These are phyloP conservation scores for Pangasius sanitwongsei DNA, from an alignment of 2,797 vertebrate genomes.

Conservation along the genomic window DNA sequence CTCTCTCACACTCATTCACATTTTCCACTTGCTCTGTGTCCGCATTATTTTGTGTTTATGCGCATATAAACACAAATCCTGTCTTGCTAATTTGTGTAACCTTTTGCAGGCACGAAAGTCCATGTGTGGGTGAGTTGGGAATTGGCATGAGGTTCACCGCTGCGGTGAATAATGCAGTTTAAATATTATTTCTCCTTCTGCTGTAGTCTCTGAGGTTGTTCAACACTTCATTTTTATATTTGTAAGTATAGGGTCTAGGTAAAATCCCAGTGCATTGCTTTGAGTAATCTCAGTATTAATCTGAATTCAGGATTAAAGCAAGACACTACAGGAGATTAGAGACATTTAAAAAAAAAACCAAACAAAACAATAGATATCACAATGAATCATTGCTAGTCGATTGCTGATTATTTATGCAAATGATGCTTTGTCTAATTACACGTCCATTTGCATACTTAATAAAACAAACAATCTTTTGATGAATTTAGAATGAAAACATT, in stretches of 20 bases:
- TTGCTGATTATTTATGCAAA: background rate
- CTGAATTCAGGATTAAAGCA: background rate
- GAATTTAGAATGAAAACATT: background rate
- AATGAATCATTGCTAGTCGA: background rate
- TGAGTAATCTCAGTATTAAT: background rate
- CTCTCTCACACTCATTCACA: constrained; percentile 7
- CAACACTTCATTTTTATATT: background rate
- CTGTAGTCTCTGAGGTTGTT: background rate
- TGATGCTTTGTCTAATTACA: background rate
- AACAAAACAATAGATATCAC: background rate
- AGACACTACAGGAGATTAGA: background rate
- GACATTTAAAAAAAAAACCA: background rate
- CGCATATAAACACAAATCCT: constrained; percentile 17
- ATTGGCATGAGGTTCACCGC: background rate
- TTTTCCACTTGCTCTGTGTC: constrained; percentile 6
- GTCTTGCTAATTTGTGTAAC: constrained; percentile 9
- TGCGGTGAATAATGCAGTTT: background rate
- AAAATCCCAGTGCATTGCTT: background rate
- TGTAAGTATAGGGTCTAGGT: background rate
- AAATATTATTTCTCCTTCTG: constrained; percentile 12
- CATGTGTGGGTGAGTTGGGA: background rate
- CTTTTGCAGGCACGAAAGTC: constrained; percentile 16
- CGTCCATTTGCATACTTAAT: background rate
- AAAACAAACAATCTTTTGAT: background rate
- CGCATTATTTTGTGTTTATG: constrained; percentile 31